phyloP scores from a whole-genome alignment of 2,797 vertebrate species.

The Mus spretus region DNA sequence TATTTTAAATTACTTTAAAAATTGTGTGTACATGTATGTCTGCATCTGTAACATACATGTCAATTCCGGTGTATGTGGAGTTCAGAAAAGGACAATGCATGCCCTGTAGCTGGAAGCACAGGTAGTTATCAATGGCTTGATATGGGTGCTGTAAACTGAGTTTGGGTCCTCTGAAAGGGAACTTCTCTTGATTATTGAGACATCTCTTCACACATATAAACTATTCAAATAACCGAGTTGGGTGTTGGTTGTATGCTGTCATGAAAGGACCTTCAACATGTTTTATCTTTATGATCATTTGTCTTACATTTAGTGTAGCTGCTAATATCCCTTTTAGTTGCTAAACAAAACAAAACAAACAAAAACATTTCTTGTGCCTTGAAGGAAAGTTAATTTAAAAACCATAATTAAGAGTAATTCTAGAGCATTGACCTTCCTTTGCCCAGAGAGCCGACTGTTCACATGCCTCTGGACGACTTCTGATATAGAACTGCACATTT shows the following conservation, averaged over 20 bases:
- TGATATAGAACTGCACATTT: background rate
- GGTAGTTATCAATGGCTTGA: background rate
- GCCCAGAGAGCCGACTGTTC: background rate
- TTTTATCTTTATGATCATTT: background rate
- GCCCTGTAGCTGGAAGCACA: too few species aligned
- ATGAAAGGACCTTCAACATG: background rate
- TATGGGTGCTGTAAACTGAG: background rate
- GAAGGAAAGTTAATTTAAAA: background rate
- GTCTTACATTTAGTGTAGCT: background rate
- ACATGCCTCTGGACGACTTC: background rate
- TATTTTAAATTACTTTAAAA: background rate
- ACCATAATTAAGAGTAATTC: background rate
- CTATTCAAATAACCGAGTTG: background rate
- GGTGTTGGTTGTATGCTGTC: background rate
- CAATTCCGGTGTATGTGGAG: background rate
- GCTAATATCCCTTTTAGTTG: background rate
- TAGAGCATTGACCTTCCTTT: background rate
- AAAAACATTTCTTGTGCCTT: slow-evolving; percentile 2
- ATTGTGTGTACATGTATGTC: background rate
- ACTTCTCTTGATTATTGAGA: too few species aligned
- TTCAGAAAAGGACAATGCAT: background rate
- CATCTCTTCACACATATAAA: background rate
- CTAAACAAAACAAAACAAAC: background rate
- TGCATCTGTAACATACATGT: background rate
- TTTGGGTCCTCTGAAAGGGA: background rate